phyloP scores from a whole-genome alignment of 2,888 invertebrate species.

The Cosmorhoe ocellata region DNA sequence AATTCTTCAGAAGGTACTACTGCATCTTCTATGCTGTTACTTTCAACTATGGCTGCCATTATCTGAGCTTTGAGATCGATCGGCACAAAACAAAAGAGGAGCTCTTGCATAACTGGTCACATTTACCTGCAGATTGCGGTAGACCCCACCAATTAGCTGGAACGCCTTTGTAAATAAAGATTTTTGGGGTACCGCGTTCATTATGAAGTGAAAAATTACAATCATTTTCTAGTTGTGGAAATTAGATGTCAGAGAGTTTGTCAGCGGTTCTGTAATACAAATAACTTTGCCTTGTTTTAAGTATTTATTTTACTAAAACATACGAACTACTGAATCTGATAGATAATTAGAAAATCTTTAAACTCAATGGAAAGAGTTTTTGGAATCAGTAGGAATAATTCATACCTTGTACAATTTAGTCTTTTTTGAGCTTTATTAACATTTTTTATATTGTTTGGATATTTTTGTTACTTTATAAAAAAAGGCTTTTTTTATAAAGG shows the following conservation, averaged over 20 bases:
- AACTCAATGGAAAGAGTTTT: too few species aligned
- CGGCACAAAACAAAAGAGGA: not conserved
- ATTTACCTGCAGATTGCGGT: constrained; percentile 47
- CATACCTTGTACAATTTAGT: too few species aligned
- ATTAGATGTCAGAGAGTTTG: constrained; percentile 1
- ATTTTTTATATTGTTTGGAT: too few species aligned
- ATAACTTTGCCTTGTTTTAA: constrained; percentile 1
- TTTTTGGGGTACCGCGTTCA: constrained; percentile 30
- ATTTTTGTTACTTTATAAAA: too few species aligned
- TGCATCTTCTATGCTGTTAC: constrained; percentile 4
- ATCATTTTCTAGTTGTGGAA: constrained; percentile 4
- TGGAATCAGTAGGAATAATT: too few species aligned
- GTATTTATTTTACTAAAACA: too few species aligned
- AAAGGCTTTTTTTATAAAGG: too few species aligned
- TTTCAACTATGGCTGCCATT: constrained; percentile 5
- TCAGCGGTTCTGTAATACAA: constrained; percentile 4
- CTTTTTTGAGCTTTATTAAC: too few species aligned
- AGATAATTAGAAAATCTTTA: too few species aligned
- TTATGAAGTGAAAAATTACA: constrained; percentile 17
- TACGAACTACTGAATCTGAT: too few species aligned
- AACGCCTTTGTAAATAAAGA: constrained; percentile 37
- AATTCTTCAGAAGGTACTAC: not conserved
- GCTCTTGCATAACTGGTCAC: constrained; percentile 39
- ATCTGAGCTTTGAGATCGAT: constrained; percentile 14
- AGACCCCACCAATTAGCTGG: constrained; percentile 43